Base-by-base conservation (phyloP, 2,797 vertebrate species). In the Cirrhinus mrigala region DNA sequence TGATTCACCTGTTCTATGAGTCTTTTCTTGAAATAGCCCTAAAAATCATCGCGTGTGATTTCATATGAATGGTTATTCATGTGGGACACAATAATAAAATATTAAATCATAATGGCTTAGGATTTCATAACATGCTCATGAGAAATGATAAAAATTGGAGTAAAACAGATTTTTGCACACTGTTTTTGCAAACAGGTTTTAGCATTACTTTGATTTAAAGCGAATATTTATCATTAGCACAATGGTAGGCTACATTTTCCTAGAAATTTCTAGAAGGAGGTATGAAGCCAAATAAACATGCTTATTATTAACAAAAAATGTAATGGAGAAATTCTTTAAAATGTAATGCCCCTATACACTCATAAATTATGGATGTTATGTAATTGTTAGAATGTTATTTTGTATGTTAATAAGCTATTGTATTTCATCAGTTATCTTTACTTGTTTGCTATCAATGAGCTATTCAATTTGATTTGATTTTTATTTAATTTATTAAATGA, bases 1-100 rank as follows among this genome's bases (percentile, higher is more conserved):
- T 4, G 74, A 79, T 52, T 85, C 76, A 71, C 40, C 54, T 33
- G 64, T 50, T 62, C 22, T n/a, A 22, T 24, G 40, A 62, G 37
- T 33, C 18, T 44, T 62, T 7, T 33, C 20, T 16, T 0, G 16
- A 48, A 60, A 27, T 37, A 3, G n/a, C 7, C 0, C 1, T 6
- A 12, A 15, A 37, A 37, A 10, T 44, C 2, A 22, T 64, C 1
- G n/a, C n/a, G 27, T 29, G 6, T 14, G 11, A 37, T 78, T 76
- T 76, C 1, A 27, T 75, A 2, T 56, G 50, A 4, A 56, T 14
- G 22, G 7, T 60, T 60, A 56, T 58, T 66, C 1, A 44, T 66
- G 15, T 56, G 33, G 24, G 7, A 40, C 4, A 27, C 56, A 10
- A 24, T n/a, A 40, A 44, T 77, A n/a, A n/a, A 18, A 58, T 58